Base-by-base conservation (phyloP, 2,797 vertebrate species). In the Tapera naevia region DNA sequence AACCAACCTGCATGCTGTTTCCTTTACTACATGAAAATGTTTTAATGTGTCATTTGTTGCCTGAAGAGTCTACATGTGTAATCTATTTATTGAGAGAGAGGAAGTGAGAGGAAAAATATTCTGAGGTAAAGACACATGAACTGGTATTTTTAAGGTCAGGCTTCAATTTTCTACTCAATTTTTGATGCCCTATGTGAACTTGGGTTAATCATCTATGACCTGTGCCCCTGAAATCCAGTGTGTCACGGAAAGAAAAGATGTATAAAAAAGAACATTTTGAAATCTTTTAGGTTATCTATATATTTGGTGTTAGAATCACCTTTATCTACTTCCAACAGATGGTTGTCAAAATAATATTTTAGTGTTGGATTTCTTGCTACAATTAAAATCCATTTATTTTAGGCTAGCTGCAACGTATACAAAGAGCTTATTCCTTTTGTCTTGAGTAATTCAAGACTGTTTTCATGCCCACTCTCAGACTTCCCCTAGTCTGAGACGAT, bases 91-190 rank as follows among this genome's bases (percentile, higher is more conserved):
- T 70, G 28, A 70, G 33, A 39, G 14, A 80, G n/a, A 71, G 48
- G 46, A 91, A 85, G 30, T 33, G 48, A 80, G 17, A 73, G 32
- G 32, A 75, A 80, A 71, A 61, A 81, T 85, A 64, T 82, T 80
- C 27, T 87, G 71, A 75, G 80, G 71, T 74, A 88, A 84, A 88
- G 50, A 78, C 41, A 54, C 30, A 91, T 94, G 88, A 94, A 85
- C 76, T 73, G 37, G 11, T 61, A 35, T 13, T 84, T 64, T 27
- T 84, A 91, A 94, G 75, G 86, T 88, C 91, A 93, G 33, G 27
- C 60, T 94, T 97, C 73, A 86, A 76, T 90, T 96, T 94, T 92
- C 94, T 91, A 64, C 83, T 90, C 93, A 89, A 62, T 89, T 87
- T 87, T 94, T 88, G 87, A 86, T 88, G 82, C 61, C 75, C 65